Evolutionary conservation across 2,888 invertebrate genomes (phyloP).

Genomic region (Podotricha telesiphe): DNA sequence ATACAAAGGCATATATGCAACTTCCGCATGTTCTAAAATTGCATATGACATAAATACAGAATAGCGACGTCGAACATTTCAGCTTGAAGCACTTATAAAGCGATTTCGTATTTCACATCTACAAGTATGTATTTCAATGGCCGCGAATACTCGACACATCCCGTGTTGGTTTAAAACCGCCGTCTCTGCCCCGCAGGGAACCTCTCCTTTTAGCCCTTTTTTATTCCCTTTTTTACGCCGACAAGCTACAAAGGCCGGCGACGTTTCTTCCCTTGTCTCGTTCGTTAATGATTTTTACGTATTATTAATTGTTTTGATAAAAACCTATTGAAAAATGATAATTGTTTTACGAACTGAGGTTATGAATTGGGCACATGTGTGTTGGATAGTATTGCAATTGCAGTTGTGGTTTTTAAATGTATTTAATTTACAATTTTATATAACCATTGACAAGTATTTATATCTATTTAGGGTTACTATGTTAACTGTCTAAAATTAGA

Average conservation of each 20-base stretch:
- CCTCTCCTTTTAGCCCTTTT: constrained; percentile 59
- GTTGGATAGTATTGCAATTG: not conserved
- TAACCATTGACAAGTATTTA: too few relatives aligned
- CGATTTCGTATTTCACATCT: constrained; percentile 40
- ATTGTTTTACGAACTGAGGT: constrained; percentile 47
- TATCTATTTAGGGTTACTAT: too few relatives aligned
- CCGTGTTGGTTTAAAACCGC: constrained; percentile 73
- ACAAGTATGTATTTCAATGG: constrained; percentile 34
- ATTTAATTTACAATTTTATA: too few relatives aligned
- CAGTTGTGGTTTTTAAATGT: not conserved
- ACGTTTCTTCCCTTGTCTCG: constrained; percentile 81
- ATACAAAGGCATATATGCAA: not conserved
- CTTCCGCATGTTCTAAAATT: not conserved
- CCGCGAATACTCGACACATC: constrained; percentile 63
- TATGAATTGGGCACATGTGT: constrained; percentile 18
- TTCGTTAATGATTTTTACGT: constrained; percentile 82
- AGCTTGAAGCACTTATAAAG: constrained; percentile 39
- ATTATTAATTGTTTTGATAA: constrained; percentile 80
- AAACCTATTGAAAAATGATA: constrained; percentile 78
- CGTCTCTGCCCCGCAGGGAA: constrained; percentile 65
- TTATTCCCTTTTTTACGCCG: constrained; percentile 61
- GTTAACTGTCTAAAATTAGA: too few relatives aligned
- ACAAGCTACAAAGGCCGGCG: constrained; percentile 78
- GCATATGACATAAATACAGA: constrained; percentile 25
- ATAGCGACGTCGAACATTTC: constrained; percentile 30